phyloP scores from a whole-genome alignment of 2,113 vertebrate species.

The Nyctibius bracteatus region DNA sequence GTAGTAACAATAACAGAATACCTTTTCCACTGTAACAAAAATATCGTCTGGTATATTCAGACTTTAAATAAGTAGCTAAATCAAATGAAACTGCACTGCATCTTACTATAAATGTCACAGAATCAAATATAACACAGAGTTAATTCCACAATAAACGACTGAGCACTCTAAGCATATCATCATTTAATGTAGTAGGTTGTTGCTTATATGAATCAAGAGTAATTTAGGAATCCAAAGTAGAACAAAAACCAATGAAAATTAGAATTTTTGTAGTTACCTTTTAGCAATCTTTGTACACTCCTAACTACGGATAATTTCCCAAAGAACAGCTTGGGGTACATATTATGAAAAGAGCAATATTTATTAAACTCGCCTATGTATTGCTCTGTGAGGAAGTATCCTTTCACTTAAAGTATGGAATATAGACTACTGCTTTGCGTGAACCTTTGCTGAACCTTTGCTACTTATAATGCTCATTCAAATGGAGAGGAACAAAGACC shows the following conservation, averaged over 20 bases:
- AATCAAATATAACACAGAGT: not conserved
- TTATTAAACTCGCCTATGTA: not conserved
- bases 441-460: not conserved
- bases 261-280: not conserved
- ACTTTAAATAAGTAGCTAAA: conserved; percentile 52
- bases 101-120: conserved; percentile 58
- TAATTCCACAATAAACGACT: not conserved
- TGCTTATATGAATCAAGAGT: not conserved
- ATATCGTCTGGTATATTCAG: conserved; percentile 1
- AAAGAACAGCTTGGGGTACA: not conserved
- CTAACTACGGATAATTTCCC: not conserved
- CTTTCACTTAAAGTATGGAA: not conserved
- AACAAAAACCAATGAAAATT: not conserved
- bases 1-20: not conserved
- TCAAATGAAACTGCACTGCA: conserved; percentile 14
- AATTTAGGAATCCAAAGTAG: not conserved
- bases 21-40: not conserved
- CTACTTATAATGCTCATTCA: not conserved
- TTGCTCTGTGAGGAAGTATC: not conserved
- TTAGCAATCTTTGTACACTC: not conserved
- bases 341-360: not conserved
- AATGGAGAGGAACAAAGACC: not conserved
- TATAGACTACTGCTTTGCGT: not conserved
- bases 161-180: not conserved
- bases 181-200: not conserved